Evolutionary conservation across 2,888 invertebrate species (phyloP).

Genomic region (Copidosoma aretas): DNA sequence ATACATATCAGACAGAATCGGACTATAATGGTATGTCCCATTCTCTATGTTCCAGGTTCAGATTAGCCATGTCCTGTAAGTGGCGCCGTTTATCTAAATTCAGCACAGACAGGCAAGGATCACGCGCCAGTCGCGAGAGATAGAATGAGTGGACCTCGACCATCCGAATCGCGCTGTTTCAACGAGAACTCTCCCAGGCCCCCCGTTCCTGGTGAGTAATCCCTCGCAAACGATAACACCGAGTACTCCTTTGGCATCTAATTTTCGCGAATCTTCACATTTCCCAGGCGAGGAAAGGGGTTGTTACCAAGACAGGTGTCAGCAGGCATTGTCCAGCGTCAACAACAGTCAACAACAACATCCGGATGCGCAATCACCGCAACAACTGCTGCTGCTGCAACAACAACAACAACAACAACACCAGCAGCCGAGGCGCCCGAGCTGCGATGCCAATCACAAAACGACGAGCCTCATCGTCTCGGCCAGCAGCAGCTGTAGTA

Average conservation of each 20-base stretch:
- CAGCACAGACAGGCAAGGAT: slow-evolving; percentile 59
- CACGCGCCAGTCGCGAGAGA: slow-evolving; percentile 59
- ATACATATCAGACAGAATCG: no score
- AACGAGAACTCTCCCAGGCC: slow-evolving; percentile 80
- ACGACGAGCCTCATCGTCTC: not conserved
- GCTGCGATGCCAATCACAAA: slow-evolving; percentile 54
- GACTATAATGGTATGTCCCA: no score
- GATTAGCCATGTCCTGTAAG: slow-evolving; percentile 62
- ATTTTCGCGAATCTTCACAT: no score
- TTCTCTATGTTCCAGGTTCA: slow-evolving; percentile 53
- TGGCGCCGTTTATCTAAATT: slow-evolving; percentile 59
- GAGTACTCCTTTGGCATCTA: no score
- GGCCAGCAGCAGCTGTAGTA: not conserved
- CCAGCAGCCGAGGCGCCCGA: slow-evolving; percentile 45
- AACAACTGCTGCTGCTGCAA: slow-evolving; percentile 26
- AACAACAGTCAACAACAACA: slow-evolving; percentile 56
- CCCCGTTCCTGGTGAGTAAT: slow-evolving; percentile 79
- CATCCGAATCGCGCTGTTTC: slow-evolving; percentile 61
- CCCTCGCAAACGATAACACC: not conserved
- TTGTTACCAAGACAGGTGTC: slow-evolving; percentile 55
- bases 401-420: not conserved
- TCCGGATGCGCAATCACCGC: not conserved
- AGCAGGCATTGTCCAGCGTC: slow-evolving; percentile 45
- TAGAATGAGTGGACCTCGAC: slow-evolving; percentile 62
- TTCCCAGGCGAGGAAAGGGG: slow-evolving; percentile 60